These are phyloP conservation scores for Brachystomella parvula DNA, from an alignment of 1,140 invertebrate species.

Conservation along the genomic window DNA sequence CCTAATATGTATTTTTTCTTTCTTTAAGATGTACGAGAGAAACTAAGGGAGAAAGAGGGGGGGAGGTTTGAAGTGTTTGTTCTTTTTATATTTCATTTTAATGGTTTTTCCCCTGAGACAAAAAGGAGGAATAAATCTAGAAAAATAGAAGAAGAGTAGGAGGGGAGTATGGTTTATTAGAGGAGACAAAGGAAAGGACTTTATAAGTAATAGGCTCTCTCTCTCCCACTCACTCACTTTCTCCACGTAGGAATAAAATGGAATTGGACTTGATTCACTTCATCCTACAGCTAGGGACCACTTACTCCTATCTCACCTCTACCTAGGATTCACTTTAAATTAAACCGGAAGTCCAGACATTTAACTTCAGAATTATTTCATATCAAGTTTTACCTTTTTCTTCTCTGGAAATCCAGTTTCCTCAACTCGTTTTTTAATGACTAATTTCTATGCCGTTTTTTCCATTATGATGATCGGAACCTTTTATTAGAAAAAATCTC, in stretches of 20 bases:
- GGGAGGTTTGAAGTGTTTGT: no score
- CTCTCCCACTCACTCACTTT: constrained; percentile 21
- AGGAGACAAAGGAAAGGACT: neutral
- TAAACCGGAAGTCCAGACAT: neutral
- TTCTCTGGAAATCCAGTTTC: no score
- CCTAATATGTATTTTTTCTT: no score
- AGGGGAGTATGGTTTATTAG: neutral
- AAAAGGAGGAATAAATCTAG: constrained; percentile 27
- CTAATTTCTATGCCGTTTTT: no score
- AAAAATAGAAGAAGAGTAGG: constrained; percentile 5
- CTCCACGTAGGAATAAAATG: neutral
- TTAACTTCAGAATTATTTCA: neutral
- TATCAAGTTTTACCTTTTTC: no score
- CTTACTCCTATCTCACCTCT: neutral
- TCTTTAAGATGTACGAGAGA: no score
- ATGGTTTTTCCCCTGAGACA: constrained; percentile 33
- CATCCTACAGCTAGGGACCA: neutral
- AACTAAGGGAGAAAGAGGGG: no score
- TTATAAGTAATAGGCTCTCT: constrained; percentile 17
- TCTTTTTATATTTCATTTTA: constrained; percentile 38
- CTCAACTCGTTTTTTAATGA: no score
- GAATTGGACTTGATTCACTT: constrained; percentile 4
- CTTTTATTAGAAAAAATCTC: neutral
- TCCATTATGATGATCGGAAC: no score
- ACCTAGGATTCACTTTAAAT: neutral